Conservation (phyloP, 2,113 vertebrate genomes). For the Panthera uncia region DNA sequence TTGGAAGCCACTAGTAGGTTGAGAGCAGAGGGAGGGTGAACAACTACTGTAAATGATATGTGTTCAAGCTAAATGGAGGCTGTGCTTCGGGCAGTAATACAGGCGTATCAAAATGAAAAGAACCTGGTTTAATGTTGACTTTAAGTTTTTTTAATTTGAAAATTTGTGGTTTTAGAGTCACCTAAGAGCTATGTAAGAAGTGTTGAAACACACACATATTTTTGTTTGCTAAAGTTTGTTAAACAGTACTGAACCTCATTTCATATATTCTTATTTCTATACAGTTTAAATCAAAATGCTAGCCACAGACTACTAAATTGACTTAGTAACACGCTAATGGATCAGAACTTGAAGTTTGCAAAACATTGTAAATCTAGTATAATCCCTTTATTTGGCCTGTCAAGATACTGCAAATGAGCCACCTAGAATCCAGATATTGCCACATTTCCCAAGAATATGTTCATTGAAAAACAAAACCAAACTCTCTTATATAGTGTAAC, state of each 20-base stretch:
- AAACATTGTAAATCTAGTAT: constrained; percentile 9
- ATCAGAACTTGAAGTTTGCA: constrained; percentile 37
- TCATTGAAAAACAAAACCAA: not conserved
- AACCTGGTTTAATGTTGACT: not conserved
- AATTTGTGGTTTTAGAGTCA: not conserved
- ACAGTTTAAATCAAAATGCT: not conserved
- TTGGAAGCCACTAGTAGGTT: constrained; percentile 15
- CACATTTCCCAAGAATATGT: constrained; percentile 38
- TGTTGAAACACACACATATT: not conserved
- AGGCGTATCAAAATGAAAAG: constrained; percentile 1
- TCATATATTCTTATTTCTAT: constrained; percentile 24
- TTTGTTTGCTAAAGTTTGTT: constrained; percentile 23
- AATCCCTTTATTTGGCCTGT: constrained; percentile 33
- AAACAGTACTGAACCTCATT: constrained; percentile 4
- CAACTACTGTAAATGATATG: not conserved
- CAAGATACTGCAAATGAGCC: constrained; percentile 42
- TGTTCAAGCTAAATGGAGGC: not conserved
- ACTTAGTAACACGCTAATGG: not conserved
- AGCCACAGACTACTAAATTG: not conserved
- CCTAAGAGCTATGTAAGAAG: not conserved
- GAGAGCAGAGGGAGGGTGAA: not conserved
- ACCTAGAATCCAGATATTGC: constrained; percentile 19
- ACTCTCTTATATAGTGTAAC: not conserved
- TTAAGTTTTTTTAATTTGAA: constrained; percentile 2
- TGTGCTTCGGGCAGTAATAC: not conserved